Evolutionary conservation across 2,888 invertebrate species (phyloP), one percentile per base, ranked within the genome.

Genomic region (Melieria picta): DNA sequence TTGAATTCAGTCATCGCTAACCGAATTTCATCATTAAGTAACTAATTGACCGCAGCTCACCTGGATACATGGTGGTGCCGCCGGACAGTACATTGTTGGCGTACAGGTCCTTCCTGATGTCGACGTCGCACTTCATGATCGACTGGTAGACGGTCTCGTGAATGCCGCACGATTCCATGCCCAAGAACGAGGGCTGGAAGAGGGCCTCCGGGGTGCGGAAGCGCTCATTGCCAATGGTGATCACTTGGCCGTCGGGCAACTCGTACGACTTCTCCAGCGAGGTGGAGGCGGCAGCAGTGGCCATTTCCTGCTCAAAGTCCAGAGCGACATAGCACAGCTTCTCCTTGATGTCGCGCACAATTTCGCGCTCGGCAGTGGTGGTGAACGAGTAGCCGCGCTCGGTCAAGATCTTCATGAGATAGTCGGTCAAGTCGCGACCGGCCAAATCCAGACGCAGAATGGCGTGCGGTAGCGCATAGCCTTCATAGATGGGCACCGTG

Each of bases 61-160:
- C 93, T 86, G 94, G 93, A 90, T 93, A 94, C 93, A 94, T 94
- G 88, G 93, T 93, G 89, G 93, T 93, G 86, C 94, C 94, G 85
- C 94, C 94, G 81, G 95, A 95, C 86, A 96, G 90, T 85, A 96
- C 95, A 81, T 94, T 94, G 92, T 94, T 94, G 90, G 94, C 94
- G 90, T 95, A 95, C 90, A 95, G 89, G 90, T 94, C 94, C 91
- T 94, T 94, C 89, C 95, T 92, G 91, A 96, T 96, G 89, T 96
- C 96, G 65, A 96, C 94, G 89, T 96, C 96, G 90, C 96, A 96
- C 92, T 95, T 96, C 96, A 96, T 96, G 93, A 96, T 96, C 88
- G 95, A 95, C 91, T 96, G 96, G 92, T 95, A 96, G 85, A 94
- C 94, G 88, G 95, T 95, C 89, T 96, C 95, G 89, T 96, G 95